Base-by-base conservation (phyloP, 2,113 vertebrate genomes). In the Dascyllus trimaculatus region DNA sequence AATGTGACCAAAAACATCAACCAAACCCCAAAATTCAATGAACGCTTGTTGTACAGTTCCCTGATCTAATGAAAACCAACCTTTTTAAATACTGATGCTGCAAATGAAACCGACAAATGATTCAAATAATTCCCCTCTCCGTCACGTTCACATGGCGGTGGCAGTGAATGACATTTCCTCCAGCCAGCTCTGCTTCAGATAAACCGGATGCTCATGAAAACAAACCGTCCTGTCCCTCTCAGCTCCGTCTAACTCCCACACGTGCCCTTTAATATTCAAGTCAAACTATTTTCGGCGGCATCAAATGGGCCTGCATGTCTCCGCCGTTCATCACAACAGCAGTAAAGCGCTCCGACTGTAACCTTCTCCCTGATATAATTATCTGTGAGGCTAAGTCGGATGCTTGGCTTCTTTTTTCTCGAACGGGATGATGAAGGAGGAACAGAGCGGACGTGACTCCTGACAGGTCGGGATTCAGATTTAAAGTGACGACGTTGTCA, bases 141-240 rank as follows among this genome's bases (percentile, higher is more conserved):
- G 65, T 83, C 85, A 82, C 73, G 1, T 75, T 78, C 71, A 69
- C 35, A 70, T n/a, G 66, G 65, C 19, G 24, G 73, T 70, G 79
- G n/a, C n/a, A n/a, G 49, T 81, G 78, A 86, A 82, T 77, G 89
- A 89, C 88, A 92, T 91, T 91, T 90, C 87, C 82, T 56, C 43
- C 5, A 85, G 90, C 90, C 59, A 64, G 25, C 80, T 78, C 84
- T 71, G 85, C 76, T 85, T 67, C 80, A 75, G 35, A 84, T 51
- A 72, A 51, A 81, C 70, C 25, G 63, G 59, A 78, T 75, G 74
- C 26, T 56, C 60, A 64, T 70, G 64, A 77, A 75, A 78, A 76
- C 58, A 87, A 71, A 78, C 58, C 22, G 53, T 84, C 83, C 62
- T 21, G 59, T 75, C 75, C 64, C 72, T 85, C 69, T 73, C 46